Base-by-base conservation (phyloP, 2,888 invertebrate genomes). In the Nasonia oneida region DNA sequence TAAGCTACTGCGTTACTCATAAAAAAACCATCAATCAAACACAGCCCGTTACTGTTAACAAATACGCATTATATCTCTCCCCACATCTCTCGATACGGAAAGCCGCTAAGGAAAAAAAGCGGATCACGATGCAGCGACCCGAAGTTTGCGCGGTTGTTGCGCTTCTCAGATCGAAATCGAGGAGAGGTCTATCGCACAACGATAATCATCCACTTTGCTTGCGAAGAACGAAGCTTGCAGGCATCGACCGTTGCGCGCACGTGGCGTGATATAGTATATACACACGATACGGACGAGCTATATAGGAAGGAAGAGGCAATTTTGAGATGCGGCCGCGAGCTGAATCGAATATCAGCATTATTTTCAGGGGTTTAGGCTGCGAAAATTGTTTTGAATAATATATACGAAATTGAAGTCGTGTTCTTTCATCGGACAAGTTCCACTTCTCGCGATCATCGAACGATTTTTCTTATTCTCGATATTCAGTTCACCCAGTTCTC, bases 121-220 rank as follows among this genome's bases (percentile, higher is more conserved):
- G n/a, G 12, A 33, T 67, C 29, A n/a, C 3, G 29, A 67, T 67
- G 33, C 67, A 33, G 29, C 67, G 14, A 29, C 1, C 12, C 29
- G 57, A 57, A 29, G n/a, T 29, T 64, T 29, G 64, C 53, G 3
- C 33, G 67, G 67, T 29, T 67, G 29, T 67, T 29, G 67, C 29
- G 67, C 67, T 29, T 67, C 67, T 67, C 29, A 12, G 67, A 67
- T 67, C 67, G 14, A 29, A 67, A 67, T 67, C 67, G 67, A 29
- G 67, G 29, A 67, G 29, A 67, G 67, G 67, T 29, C 33, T 29
- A 67, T 29, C 29, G 67, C 33, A 3, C 33, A 12, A 33, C 67
- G 67, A 67, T 67, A 67, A 67, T 67, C 67, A 67, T 67, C 67
- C 67, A 29, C 67, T 67, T 67, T 67, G 67, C 67, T 67, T 67